A percentile compares a stretch with the other conserved stretches of the same genome.
Conservation (phyloP, 1,140 invertebrate species). For the Brachionus plicatilis region DNA sequence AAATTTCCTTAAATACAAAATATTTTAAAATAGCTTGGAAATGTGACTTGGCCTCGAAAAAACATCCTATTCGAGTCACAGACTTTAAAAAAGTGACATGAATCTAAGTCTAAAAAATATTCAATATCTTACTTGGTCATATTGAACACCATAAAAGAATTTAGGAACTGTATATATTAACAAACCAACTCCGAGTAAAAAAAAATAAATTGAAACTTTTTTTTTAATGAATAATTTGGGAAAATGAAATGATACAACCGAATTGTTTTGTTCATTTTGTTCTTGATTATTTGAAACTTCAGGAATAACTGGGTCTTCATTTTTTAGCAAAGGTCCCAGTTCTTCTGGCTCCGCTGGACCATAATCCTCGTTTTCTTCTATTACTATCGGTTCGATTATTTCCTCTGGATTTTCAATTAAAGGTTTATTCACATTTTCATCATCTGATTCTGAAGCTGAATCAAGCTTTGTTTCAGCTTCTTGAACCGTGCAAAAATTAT, state of each 20-base stretch:
- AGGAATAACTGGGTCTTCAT: not conserved
- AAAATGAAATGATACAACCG: not conserved
- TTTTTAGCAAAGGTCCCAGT: not conserved
- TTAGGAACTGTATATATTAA: not conserved
- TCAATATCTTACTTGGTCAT: not conserved
- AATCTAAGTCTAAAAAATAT: no score
- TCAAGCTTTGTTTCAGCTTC: not conserved
- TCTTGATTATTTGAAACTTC: not conserved
- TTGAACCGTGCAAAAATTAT: not conserved
- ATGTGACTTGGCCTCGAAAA: no score
- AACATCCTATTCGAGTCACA: no score
- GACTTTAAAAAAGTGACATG: no score
- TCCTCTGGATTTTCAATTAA: not conserved
- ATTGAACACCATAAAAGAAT: constrained; percentile 5
- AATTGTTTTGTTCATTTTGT: not conserved
- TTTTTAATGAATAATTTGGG: not conserved
- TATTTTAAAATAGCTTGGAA: no score
- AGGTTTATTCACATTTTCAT: not conserved
- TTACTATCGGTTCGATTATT: not conserved
- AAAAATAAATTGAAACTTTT: not conserved
- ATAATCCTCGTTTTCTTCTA: not conserved
- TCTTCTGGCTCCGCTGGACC: not conserved
- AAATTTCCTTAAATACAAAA: no score
- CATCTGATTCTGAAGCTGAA: not conserved
- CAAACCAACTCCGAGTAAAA: not conserved